Conservation (phyloP, 92 coral and sea anemone genomes). For the Epizoanthus scotinus region DNA sequence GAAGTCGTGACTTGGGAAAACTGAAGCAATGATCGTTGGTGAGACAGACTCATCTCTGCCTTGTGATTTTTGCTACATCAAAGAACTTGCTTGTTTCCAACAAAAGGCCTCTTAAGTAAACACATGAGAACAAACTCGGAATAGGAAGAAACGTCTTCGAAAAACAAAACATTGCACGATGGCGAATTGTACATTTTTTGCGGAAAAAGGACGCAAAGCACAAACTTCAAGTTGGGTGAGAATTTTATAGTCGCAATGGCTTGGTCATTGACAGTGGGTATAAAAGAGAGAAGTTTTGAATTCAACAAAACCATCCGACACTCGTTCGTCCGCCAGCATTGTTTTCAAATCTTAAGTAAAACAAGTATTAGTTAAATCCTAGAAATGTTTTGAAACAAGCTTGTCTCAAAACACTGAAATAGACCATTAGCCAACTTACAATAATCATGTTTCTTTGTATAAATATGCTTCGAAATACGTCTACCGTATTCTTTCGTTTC, state of each 20-base stretch:
- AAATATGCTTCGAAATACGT: too few relatives aligned
- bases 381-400: too few relatives aligned
- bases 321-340: too few relatives aligned
- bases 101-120: slow-evolving; percentile 31
- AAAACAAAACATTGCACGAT: slow-evolving; percentile 2
- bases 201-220: neutral
- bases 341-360: too few relatives aligned
- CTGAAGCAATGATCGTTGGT: neutral
- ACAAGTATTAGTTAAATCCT: too few relatives aligned
- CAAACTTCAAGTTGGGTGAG: neutral
- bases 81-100: slow-evolving; percentile 23
- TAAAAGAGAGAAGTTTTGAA: too few relatives aligned
- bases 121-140: slow-evolving; percentile 2
- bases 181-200: neutral
- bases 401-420: too few relatives aligned
- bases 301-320: too few relatives aligned
- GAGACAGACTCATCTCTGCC: neutral
- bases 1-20: neutral
- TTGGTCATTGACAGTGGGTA: too few relatives aligned
- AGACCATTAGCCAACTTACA: too few relatives aligned
- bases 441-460: too few relatives aligned
- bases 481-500: too few relatives aligned
- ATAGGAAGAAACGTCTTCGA: neutral
- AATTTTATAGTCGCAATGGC: neutral
- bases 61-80: slow-evolving; percentile 20